Percentiles rank a stretch among this genome's conserved stretches.
Evolutionary conservation across 2,113 vertebrate genomes (phyloP).

Genomic region (Nothocercus julius): DNA sequence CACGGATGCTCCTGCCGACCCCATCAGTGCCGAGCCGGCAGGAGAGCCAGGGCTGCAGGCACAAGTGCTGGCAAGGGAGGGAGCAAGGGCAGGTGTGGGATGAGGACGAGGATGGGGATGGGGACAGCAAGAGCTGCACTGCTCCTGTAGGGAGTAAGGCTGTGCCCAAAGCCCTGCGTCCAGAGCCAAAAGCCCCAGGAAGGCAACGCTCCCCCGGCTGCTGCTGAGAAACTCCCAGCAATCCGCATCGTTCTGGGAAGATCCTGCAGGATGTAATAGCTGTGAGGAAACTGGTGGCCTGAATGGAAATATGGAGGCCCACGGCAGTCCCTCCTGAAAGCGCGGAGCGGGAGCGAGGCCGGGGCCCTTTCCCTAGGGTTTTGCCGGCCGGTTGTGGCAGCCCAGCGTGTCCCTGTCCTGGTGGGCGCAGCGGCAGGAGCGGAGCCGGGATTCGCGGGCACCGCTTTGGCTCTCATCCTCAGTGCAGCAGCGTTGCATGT

Average conservation of each 20-base stretch:
- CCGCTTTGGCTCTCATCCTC: neutral
- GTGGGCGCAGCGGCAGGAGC: too few species aligned
- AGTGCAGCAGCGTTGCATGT: neutral
- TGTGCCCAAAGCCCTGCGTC: rapidly evolving
- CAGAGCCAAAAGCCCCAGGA: neutral
- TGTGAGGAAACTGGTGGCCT: neutral
- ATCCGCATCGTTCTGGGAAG: neutral
- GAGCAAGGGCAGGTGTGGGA: neutral
- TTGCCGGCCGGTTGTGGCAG: neutral
- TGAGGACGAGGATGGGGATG: too few species aligned
- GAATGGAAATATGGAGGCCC: neutral
- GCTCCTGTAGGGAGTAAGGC: neutral
- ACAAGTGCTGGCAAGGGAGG: neutral
- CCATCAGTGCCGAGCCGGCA: too few species aligned
- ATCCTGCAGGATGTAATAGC: neutral
- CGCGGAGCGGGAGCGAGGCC: neutral
- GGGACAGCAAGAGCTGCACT: neutral
- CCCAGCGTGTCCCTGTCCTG: too few species aligned
- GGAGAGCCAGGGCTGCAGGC: neutral
- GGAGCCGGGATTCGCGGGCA: neutral
- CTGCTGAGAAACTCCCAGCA: neutral
- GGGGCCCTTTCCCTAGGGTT: neutral
- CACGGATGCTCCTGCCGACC: too few species aligned
- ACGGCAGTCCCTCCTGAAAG: neutral
- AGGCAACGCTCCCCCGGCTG: neutral